Conservation (phyloP, 2,113 vertebrate genomes). For the Pandion haliaetus region DNA sequence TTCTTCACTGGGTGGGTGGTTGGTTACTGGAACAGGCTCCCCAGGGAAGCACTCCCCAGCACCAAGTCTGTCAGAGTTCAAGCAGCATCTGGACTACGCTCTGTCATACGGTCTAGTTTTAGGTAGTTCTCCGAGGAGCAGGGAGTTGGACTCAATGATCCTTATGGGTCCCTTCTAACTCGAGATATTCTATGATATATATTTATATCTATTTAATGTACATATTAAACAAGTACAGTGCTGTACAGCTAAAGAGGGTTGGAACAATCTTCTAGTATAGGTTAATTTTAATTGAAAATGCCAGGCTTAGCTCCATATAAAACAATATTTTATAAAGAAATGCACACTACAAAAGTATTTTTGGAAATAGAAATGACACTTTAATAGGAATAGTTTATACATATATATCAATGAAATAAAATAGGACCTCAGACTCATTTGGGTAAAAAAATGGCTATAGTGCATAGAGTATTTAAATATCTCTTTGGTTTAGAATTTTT, state of each 20-base stretch:
- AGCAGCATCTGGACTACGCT: background rate
- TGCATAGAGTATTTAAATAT: background rate
- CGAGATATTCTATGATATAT: accelerated
- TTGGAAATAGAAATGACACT: background rate
- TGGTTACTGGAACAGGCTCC: background rate
- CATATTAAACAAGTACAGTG: background rate
- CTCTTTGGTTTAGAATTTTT: background rate
- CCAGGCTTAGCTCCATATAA: background rate
- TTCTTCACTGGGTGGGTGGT: background rate
- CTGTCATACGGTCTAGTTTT: background rate
- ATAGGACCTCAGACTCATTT: background rate
- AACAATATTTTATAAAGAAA: background rate
- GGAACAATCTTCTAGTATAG: background rate
- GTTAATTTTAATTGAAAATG: background rate
- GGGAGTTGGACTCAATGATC: background rate
- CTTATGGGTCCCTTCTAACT: background rate
- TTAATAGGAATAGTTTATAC: background rate
- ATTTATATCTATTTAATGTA: background rate
- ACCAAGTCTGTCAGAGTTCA: background rate
- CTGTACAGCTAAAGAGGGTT: background rate
- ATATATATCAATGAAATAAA: background rate
- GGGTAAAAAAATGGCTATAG: background rate
- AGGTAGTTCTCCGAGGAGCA: background rate
- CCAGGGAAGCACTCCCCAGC: background rate
- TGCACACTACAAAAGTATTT: background rate